A percentile compares a stretch with the other conserved stretches of the same genome.
These are phyloP conservation scores for Diplosoma virens DNA, from an alignment of 23 tunicate species.

Conservation along the genomic window DNA sequence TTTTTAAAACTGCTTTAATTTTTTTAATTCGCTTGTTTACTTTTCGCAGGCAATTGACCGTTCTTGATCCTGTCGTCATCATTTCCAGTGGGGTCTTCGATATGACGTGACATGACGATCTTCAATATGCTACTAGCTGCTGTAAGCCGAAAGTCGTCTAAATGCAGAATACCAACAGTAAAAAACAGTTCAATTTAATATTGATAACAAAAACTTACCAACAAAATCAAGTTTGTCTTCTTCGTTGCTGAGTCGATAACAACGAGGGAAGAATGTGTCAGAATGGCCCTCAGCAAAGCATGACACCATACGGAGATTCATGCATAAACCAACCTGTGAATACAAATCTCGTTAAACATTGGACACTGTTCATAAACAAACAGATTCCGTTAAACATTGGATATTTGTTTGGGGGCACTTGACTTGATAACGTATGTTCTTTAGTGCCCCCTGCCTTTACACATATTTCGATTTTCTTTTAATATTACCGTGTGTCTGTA, in stretches of 20 bases:
- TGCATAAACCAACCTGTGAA: slow-evolving; percentile 76
- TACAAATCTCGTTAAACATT: neutral
- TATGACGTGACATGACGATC: slow-evolving; percentile 49
- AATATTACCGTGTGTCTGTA: too few relatives aligned
- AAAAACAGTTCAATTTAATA: neutral
- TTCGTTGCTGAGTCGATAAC: slow-evolving; percentile 84
- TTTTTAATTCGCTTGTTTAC: too few relatives aligned
- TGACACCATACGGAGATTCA: slow-evolving; percentile 75
- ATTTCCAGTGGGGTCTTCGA: slow-evolving; percentile 41
- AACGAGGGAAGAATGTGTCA: slow-evolving; percentile 85
- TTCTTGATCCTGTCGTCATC: slow-evolving; percentile 45
- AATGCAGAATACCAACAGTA: neutral
- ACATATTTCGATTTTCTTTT: too few relatives aligned
- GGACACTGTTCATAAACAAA: too few relatives aligned
- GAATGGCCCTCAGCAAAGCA: slow-evolving; percentile 61
- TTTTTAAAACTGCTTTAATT: neutral
- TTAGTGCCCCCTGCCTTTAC: too few relatives aligned
- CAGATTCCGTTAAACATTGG: too few relatives aligned
- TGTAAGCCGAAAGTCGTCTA: slow-evolving; percentile 78
- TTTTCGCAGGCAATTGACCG: slow-evolving; percentile 63
- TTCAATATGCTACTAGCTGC: slow-evolving; percentile 72
- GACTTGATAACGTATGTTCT: too few relatives aligned
- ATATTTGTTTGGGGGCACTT: too few relatives aligned
- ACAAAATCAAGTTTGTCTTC: slow-evolving; percentile 89
- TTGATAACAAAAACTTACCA: slow-evolving; percentile 25